Percentiles rank a stretch among this genome's conserved stretches.
These are phyloP conservation scores for Petrophora chlorosata DNA, from an alignment of 2,888 invertebrate species.

Conservation along the genomic window DNA sequence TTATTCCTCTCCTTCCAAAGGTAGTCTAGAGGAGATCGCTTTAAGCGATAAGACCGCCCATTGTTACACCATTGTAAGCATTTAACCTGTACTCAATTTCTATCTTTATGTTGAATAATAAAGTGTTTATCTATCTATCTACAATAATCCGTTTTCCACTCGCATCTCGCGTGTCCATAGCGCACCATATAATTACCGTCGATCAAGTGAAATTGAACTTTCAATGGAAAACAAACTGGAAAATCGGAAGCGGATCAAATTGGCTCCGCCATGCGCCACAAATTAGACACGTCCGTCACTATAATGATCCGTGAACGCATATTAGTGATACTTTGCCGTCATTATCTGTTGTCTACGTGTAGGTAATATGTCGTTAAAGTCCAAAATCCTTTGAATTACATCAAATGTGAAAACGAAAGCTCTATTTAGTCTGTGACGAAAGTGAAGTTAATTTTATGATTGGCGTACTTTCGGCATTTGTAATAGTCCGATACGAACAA, in stretches of 20 bases:
- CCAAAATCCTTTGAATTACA: too few relatives aligned
- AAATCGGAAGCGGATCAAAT: slow-evolving; percentile 61
- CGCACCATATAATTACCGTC: slow-evolving; percentile 30
- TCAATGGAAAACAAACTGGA: slow-evolving; percentile 62
- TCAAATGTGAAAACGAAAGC: slow-evolving; percentile 14
- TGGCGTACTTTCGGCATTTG: not conserved
- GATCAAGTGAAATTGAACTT: slow-evolving; percentile 64
- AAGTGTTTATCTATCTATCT: too few relatives aligned
- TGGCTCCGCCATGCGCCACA: slow-evolving; percentile 31
- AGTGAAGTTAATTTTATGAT: not conserved
- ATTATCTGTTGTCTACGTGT: slow-evolving; percentile 8
- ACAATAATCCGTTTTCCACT: not conserved
- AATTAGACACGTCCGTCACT: slow-evolving; percentile 24
- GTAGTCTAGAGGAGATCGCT: too few relatives aligned
- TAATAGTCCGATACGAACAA: too few relatives aligned
- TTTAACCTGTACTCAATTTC: too few relatives aligned
- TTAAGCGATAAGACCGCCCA: too few relatives aligned
- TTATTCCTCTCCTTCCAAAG: too few relatives aligned
- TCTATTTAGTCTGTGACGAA: not conserved
- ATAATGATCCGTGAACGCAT: slow-evolving; percentile 42
- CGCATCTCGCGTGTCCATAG: slow-evolving; percentile 13
- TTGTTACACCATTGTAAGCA: too few relatives aligned
- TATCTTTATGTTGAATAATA: too few relatives aligned
- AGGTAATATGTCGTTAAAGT: slow-evolving; percentile 2
- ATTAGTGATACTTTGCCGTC: slow-evolving; percentile 14